Evolutionary conservation across 2,113 vertebrate genomes (phyloP).

Genomic region (Sinocyclocheilus anshuiensis): DNA sequence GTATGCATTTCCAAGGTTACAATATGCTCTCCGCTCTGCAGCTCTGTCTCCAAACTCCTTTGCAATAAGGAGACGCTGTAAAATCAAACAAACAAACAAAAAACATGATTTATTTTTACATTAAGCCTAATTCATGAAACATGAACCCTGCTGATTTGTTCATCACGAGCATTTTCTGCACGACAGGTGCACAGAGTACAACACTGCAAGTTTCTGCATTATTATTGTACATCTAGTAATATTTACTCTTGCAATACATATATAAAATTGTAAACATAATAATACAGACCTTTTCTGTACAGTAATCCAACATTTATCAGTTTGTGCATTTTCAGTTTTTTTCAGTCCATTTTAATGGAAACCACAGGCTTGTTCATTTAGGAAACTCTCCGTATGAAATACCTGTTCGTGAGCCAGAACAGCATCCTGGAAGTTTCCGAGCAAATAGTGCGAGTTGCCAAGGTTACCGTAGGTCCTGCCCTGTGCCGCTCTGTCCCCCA

Average conservation of each 20-base stretch:
- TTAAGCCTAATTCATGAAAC: not conserved
- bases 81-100: slow-evolving; percentile 37
- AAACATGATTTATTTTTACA: not conserved
- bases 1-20: slow-evolving; percentile 94
- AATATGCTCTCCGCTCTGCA: slow-evolving; percentile 95
- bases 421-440: slow-evolving; percentile 91
- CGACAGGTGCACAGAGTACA: not conserved
- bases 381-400: slow-evolving; percentile 25
- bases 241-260: not conserved
- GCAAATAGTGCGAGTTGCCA: slow-evolving; percentile 95
- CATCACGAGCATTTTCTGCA: not conserved
- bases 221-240: not conserved
- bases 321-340: not conserved
- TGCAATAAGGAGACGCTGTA: slow-evolving; percentile 91
- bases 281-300: not conserved
- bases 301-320: not conserved
- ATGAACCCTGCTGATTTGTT: not conserved
- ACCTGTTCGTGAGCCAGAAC: slow-evolving; percentile 94
- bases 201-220: not conserved
- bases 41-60: slow-evolving; percentile 96
- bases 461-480: slow-evolving; percentile 96
- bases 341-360: too few species aligned
- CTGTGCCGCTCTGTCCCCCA: slow-evolving; percentile 90
- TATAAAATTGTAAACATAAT: not conserved
- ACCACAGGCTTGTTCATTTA: not conserved